Evolutionary conservation across 2,797 vertebrate genomes (phyloP).

Genomic region (Acomys russatus): DNA sequence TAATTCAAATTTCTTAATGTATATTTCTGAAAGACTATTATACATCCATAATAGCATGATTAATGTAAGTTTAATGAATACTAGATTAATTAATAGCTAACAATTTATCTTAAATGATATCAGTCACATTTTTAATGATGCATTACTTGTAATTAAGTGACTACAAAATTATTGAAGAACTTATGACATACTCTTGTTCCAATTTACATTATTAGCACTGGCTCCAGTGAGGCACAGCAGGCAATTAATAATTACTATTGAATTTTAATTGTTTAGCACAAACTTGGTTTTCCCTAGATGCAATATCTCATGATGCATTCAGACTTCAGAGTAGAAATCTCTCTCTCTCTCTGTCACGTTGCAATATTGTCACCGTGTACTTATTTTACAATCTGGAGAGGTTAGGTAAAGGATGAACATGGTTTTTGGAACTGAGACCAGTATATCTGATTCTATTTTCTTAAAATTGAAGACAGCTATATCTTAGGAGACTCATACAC

Average conservation of each 20-base stretch:
- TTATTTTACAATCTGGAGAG: background rate
- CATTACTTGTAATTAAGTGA: conserved; percentile 61
- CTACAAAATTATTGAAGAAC: conserved; percentile 37
- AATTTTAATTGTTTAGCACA: background rate
- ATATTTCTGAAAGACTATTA: conserved; percentile 53
- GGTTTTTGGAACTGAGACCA: background rate
- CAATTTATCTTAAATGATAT: conserved; percentile 56
- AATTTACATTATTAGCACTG: conserved; percentile 56
- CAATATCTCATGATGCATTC: conserved; percentile 15
- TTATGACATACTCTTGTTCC: background rate
- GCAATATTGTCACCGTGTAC: background rate
- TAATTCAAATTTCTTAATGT: conserved; percentile 62
- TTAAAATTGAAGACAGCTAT: conserved; percentile 1
- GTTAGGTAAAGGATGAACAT: background rate
- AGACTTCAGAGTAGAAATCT: background rate
- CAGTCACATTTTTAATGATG: conserved; percentile 66
- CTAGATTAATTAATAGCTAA: conserved; percentile 64
- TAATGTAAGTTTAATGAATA: conserved; percentile 44
- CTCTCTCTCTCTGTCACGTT: background rate
- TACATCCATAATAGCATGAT: background rate
- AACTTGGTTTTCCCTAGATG: background rate
- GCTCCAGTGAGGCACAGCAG: background rate
- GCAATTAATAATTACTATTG: conserved; percentile 38
- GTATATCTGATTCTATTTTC: background rate
- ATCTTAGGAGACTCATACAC: background rate